These are phyloP conservation scores for Chitala chitala DNA, from an alignment of 2,113 vertebrate species.

Conservation along the genomic window DNA sequence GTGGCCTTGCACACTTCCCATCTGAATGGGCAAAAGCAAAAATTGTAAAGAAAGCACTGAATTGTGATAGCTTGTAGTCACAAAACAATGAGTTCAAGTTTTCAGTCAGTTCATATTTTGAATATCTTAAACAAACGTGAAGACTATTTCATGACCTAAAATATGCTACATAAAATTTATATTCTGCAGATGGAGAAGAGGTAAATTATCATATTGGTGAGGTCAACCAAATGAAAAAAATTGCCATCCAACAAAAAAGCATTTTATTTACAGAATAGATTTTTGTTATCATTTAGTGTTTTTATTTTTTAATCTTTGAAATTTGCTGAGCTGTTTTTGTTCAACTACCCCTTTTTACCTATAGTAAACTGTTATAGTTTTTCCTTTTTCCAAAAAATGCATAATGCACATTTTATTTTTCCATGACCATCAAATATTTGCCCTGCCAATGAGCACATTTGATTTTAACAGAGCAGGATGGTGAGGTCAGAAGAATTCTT, in stretches of 20 bases:
- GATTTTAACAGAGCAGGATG: neutral
- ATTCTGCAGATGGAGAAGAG: neutral
- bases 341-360: too few relatives aligned
- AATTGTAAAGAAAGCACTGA: neutral
- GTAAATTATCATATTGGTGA: neutral
- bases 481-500: conserved; percentile 10
- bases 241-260: neutral
- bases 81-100: too few relatives aligned
- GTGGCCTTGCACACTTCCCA: too few relatives aligned
- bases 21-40: too few relatives aligned
- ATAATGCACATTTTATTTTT: neutral
- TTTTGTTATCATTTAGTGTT: neutral
- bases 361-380: neutral
- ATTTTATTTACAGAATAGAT: neutral
- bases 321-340: neutral
- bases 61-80: too few relatives aligned
- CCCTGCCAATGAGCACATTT: neutral
- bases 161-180: too few relatives aligned
- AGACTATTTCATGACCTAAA: too few relatives aligned
- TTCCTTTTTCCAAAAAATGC: neutral
- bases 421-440: neutral
- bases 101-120: too few relatives aligned
- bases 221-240: neutral
- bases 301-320: neutral
- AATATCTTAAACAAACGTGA: too few relatives aligned